Evolutionary conservation across 2,888 invertebrate species (phyloP), one percentile per base, ranked within the genome.

Genomic region (Acleris emargana): DNA sequence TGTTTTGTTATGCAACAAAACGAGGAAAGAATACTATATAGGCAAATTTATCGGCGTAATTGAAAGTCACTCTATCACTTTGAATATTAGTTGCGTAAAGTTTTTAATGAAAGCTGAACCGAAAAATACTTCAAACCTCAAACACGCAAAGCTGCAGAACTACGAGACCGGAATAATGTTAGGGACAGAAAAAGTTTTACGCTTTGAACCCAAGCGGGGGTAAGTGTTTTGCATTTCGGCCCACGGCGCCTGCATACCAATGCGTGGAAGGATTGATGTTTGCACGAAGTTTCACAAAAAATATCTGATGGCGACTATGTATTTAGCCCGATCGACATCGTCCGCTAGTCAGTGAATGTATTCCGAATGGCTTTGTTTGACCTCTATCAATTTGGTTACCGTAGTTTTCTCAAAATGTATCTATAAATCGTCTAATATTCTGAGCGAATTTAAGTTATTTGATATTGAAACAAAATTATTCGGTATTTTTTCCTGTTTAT

Each of bases 161-260:
- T 89, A 91, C 90, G 91, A 87, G 91, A 90, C 89, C 82, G 86
- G 90, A 91, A 91, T 91, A 89, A 89, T 87, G 86, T 86, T 82
- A 85, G 88, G 87, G 86, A 88, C 88, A 86, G 88, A 90, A 91
- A 91, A 91, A 88, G 84, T 89, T 91, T 72, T 88, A 86, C 83
- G 89, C 88, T 91, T 88, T 89, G 89, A 89, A 89, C 89, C 87
- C 86, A 87, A 81, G 84, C 82, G 83, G 82, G 89, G 88, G 88
- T 89, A 89, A 90, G 90, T 90, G 89, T 91, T 90, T 90, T 90
- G 90, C 91, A 90, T 91, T 89, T 88, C 82, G 83, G 80, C 80
- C 77, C 82, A 85, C 89, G 85, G 79, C 74, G 77, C 84, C 87
- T 84, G 89, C 89, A 91, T 90, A 89, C 89, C 87, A 88, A 91